Evolutionary conservation across 2,888 invertebrate species (phyloP).

Genomic region (Teleiodes luculella): DNA sequence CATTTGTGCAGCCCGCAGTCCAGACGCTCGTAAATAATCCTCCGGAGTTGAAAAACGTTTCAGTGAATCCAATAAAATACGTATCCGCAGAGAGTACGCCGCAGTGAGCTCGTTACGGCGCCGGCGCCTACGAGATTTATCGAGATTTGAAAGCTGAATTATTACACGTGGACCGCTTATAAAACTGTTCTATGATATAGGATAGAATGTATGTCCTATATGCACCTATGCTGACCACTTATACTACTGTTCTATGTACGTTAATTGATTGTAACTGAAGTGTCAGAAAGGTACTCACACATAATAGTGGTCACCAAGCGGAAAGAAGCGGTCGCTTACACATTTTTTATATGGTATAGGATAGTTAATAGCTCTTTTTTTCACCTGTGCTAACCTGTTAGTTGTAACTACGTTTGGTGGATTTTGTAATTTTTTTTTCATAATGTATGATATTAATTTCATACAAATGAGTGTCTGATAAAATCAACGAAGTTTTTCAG

Average conservation of each 20-base stretch:
- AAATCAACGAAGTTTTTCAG: neutral
- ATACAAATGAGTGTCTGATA: too few species aligned
- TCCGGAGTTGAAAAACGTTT: slow-evolving; percentile 77
- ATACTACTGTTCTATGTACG: too few species aligned
- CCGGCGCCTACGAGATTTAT: slow-evolving; percentile 75
- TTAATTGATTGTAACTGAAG: too few species aligned
- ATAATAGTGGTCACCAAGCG: too few species aligned
- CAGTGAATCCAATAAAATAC: slow-evolving; percentile 79
- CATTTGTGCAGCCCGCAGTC: slow-evolving; percentile 70
- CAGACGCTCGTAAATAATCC: slow-evolving; percentile 78
- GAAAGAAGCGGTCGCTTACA: too few species aligned
- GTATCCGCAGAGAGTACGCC: slow-evolving; percentile 77
- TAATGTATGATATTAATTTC: too few species aligned
- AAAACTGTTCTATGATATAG: slow-evolving; percentile 19
- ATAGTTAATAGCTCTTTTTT: too few species aligned
- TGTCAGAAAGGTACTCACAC: too few species aligned
- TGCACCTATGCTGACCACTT: neutral
- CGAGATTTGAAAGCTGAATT: slow-evolving; percentile 77
- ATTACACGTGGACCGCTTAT: slow-evolving; percentile 62
- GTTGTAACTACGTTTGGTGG: too few species aligned
- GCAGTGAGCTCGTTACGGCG: slow-evolving; percentile 77
- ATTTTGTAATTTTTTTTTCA: too few species aligned
- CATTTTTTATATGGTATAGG: too few species aligned
- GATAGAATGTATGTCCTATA: neutral
- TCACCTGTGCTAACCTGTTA: too few species aligned